These are phyloP conservation scores for Gymnopithys bicolor DNA, from an alignment of 2,797 vertebrate species.

Conservation along the genomic window DNA sequence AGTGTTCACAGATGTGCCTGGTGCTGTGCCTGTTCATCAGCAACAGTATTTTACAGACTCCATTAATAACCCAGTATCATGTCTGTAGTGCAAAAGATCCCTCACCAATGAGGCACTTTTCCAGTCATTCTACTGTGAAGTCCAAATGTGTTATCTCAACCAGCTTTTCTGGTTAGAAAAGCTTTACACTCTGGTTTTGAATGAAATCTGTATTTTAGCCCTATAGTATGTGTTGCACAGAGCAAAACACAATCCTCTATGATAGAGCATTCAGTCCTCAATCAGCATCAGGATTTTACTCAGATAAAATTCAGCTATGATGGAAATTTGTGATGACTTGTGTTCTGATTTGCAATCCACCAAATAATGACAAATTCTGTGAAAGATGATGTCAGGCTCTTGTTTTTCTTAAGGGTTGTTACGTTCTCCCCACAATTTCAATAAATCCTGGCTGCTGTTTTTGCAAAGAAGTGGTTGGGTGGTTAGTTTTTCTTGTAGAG, in stretches of 20 bases:
- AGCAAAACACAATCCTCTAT: not conserved
- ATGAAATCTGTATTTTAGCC: not conserved
- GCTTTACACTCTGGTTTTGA: not conserved
- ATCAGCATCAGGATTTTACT: not conserved
- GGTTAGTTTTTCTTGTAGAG: not conserved
- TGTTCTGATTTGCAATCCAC: not conserved
- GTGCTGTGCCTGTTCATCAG: not conserved
- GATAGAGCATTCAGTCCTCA: not conserved
- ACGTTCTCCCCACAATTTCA: not conserved
- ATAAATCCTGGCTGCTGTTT: not conserved
- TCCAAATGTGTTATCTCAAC: not conserved
- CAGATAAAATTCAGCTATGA: not conserved
- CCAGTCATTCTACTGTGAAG: not conserved
- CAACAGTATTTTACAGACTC: not conserved
- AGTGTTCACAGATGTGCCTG: not conserved
- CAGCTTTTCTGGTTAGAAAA: not conserved
- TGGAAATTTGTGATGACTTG: not conserved
- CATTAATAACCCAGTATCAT: not conserved
- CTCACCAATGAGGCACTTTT: not conserved
- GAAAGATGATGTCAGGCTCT: not conserved
- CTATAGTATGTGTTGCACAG: not conserved
- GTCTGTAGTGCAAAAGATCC: not conserved
- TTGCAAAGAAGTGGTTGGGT: not conserved
- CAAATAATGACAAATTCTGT: not conserved
- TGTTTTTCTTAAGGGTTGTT: not conserved